A percentile compares a stretch with the other conserved stretches of the same genome.
Conservation (phyloP, 1,140 invertebrate genomes). For the Formica exsecta region DNA sequence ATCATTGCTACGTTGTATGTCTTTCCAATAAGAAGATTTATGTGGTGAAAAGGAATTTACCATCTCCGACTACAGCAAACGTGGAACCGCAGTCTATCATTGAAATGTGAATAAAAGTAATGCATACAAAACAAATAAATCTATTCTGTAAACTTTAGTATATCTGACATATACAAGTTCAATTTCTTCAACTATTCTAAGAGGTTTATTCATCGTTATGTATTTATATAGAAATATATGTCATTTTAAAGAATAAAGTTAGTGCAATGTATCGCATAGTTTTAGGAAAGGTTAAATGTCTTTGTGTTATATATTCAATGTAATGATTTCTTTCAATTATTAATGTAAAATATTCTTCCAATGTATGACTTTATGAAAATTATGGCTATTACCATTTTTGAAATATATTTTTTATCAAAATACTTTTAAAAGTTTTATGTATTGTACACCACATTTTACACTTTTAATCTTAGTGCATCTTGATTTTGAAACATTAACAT, state of each 20-base stretch:
- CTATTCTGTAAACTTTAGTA: conserved; percentile 17
- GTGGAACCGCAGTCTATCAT: conserved; percentile 69
- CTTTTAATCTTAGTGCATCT: neutral
- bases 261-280: conserved; percentile 5
- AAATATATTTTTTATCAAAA: conserved; percentile 45
- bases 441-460: neutral
- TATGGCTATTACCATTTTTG: neutral
- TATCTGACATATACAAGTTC: conserved; percentile 3
- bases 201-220: conserved; percentile 28
- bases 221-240: conserved; percentile 38
- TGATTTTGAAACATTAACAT: neutral
- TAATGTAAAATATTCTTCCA: conserved; percentile 12
- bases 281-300: neutral
- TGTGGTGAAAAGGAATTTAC: conserved; percentile 89
- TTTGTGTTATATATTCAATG: neutral
- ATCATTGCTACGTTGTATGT: conserved; percentile 94
- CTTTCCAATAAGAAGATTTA: conserved; percentile 95
- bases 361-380: neutral
- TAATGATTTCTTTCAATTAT: conserved; percentile 2
- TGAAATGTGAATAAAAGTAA: conserved; percentile 61
- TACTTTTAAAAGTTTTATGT: conserved; percentile 5
- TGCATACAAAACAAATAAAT: neutral
- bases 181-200: conserved; percentile 12
- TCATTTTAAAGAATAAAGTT: neutral
- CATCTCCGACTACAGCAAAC: conserved; percentile 44